Evolutionary conservation across 2,888 invertebrate species (phyloP).

Genomic region (Acanthococcus lagerstroemiae): DNA sequence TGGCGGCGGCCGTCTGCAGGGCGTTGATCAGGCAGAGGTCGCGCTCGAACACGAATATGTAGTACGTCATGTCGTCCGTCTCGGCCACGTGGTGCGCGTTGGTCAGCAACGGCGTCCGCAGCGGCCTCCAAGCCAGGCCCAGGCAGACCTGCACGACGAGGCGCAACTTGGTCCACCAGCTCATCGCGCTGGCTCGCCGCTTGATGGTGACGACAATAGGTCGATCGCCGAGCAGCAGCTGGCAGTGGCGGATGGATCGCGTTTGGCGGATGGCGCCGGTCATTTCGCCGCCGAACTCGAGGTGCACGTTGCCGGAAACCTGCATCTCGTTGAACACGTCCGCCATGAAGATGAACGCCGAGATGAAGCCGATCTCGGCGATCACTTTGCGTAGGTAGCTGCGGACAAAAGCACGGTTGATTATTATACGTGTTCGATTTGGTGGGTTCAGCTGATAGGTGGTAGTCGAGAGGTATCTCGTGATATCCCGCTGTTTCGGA

Average conservation of each 20-base stretch:
- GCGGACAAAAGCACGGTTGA: neutral
- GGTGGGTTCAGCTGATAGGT: no score
- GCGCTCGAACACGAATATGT: constrained; percentile 3
- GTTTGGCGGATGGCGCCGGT: constrained; percentile 7
- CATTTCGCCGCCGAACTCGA: constrained; percentile 16
- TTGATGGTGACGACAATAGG: constrained; percentile 1
- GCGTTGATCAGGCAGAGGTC: constrained; percentile 1
- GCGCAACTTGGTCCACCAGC: constrained; percentile 7
- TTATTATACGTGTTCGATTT: no score
- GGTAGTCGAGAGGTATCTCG: no score
- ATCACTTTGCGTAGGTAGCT: constrained; percentile 3
- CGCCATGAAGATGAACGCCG: constrained; percentile 12
- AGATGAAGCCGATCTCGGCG: constrained; percentile 4
- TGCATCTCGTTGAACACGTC: constrained; percentile 11
- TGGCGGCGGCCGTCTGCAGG: neutral
- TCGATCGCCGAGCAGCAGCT: constrained; percentile 10
- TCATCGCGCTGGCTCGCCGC: constrained; percentile 5
- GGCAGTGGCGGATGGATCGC: neutral
- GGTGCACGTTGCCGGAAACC: neutral
- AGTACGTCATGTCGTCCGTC: neutral
- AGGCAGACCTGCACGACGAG: constrained; percentile 6
- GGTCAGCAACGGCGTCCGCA: neutral
- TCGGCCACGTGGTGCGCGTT: neutral
- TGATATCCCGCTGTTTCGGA: no score
- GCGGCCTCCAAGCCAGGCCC: neutral